These are phyloP conservation scores for Bradypus variegatus DNA, from an alignment of 2,797 vertebrate genomes.

Conservation along the genomic window DNA sequence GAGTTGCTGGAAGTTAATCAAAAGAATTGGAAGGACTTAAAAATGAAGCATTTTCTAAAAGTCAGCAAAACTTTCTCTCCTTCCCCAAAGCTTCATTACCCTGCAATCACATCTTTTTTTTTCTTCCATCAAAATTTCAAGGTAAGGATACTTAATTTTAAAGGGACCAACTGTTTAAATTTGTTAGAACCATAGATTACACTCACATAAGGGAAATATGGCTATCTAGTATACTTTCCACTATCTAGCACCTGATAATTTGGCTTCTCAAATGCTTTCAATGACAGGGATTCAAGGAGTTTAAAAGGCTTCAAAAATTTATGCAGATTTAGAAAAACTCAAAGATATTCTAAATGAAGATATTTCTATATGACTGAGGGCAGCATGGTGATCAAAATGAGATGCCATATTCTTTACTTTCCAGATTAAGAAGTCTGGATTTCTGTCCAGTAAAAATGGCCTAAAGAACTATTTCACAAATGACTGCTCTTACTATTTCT, in stretches of 20 bases:
- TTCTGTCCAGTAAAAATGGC: background rate
- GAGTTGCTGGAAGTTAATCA: slow-evolving; percentile 57
- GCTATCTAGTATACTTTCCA: background rate
- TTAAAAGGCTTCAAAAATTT: slow-evolving; percentile 20
- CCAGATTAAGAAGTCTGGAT: background rate
- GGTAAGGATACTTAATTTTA: background rate
- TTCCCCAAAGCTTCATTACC: background rate
- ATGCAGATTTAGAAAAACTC: background rate
- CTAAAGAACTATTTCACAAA: background rate
- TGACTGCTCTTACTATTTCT: background rate
- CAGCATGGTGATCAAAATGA: background rate
- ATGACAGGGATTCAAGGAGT: background rate
- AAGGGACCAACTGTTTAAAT: background rate
- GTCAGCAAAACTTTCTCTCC: slow-evolving; percentile 38
- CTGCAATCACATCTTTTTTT: background rate
- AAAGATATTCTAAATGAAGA: background rate
- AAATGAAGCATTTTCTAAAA: slow-evolving; percentile 47
- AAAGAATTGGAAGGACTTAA: slow-evolving; percentile 48
- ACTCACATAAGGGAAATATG: background rate
- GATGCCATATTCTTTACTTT: background rate
- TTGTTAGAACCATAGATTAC: background rate
- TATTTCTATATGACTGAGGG: background rate
- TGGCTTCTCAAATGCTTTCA: background rate
- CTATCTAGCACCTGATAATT: background rate
- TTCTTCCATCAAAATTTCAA: background rate